Base-by-base conservation (phyloP, 2,888 invertebrate genomes). In the Nomada flava region DNA sequence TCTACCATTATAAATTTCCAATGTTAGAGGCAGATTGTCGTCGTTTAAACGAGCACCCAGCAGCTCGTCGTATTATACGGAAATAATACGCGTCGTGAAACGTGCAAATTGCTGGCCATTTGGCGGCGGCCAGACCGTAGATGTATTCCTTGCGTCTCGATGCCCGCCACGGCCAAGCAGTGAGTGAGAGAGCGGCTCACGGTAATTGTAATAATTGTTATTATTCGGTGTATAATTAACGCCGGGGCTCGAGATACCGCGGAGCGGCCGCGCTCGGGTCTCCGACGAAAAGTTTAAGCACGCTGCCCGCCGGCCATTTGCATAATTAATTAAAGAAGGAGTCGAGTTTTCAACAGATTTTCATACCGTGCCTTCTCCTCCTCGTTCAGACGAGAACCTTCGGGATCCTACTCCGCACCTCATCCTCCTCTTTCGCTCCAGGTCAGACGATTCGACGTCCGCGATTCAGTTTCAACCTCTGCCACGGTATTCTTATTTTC, bases 251-350 rank as follows among this genome's bases (percentile, higher is more conserved):
- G 89, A 88, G 87, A 85, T 88, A 81, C 83, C 86, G 80, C 82
- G 62, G 62, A 50, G 55, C 55, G 50, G 70, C 47, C 75, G 68
- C 50, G 62, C 68, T 79, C 83, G 81, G 83, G 89, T 90, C 90
- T 91, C 90, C 86, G 88, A 90, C 91, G 91, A 91, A 91, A 92
- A 92, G 90, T 91, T 92, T 91, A 91, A 91, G 91, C 92, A 89
- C 88, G 89, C 90, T 89, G 90, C 90, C 90, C 88, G 88, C 84
- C 85, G 91, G 92, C 92, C 91, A 92, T 92, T 92, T 92, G 91
- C 92, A 92, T 92, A 92, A 92, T 92, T 92, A 92, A 92, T 92
- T 92, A 91, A 92, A 91, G 92, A 92, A 92, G 89, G 91, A 91
- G 90, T 86, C 85, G 91, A 91, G 90, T 91, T 92, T 91, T 91